Conservation (phyloP, 2,797 vertebrate species). For the Euthynnus affinis region DNA sequence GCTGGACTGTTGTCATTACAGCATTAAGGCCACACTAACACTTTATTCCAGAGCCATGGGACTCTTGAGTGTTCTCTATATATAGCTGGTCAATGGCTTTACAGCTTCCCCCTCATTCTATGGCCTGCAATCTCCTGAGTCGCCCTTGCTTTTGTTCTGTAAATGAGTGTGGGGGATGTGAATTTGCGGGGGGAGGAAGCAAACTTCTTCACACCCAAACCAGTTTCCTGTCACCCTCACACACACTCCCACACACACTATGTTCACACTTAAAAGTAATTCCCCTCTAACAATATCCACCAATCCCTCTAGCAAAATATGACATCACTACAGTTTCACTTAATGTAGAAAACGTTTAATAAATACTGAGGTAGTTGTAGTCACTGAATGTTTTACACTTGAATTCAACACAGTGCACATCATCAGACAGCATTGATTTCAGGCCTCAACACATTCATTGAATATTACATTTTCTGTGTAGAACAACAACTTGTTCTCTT, state of each 20-base stretch:
- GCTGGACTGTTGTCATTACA: background rate
- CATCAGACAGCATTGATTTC: conserved; percentile 11
- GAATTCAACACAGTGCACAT: conserved; percentile 12
- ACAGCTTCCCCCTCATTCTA: conserved; percentile 35
- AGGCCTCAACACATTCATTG: conserved; percentile 14
- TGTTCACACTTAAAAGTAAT: conserved; percentile 46
- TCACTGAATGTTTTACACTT: conserved; percentile 54
- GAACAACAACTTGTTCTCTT: background rate
- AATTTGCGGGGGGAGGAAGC: conserved; percentile 51
- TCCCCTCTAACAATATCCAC: too few relatives aligned
- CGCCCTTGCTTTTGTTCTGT: conserved; percentile 69
- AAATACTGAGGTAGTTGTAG: conserved; percentile 81
- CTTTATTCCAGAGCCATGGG: background rate
- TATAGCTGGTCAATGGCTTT: conserved; percentile 42
- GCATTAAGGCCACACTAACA: background rate
- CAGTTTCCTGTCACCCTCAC: conserved; percentile 52
- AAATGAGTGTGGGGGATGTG: conserved; percentile 62
- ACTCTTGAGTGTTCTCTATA: conserved; percentile 26
- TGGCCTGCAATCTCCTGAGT: conserved; percentile 37
- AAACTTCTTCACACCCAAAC: conserved; percentile 53
- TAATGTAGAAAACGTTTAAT: conserved; percentile 72
- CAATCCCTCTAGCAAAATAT: too few relatives aligned
- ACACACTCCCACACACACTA: conserved; percentile 31
- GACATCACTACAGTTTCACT: conserved; percentile 14
- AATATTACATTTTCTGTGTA: conserved; percentile 6